phyloP scores from a whole-genome alignment of 2,888 invertebrate species.

The Esperia sulphurella region DNA sequence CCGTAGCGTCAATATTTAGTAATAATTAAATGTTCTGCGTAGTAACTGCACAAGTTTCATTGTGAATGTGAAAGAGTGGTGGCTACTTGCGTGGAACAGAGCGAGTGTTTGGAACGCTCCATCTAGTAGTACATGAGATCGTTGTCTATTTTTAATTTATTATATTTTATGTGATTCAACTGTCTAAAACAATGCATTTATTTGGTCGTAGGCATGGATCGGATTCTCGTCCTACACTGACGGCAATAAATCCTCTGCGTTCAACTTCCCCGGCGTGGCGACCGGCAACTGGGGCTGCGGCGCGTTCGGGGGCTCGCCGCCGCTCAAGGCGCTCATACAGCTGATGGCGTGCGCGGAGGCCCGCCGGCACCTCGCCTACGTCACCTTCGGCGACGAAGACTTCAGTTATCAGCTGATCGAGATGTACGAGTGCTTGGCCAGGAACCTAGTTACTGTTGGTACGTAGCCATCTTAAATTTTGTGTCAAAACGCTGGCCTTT shows the following conservation, averaged over 20 bases:
- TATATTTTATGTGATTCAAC: no score
- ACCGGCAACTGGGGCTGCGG: conserved; percentile 98
- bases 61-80: no score
- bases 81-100: no score
- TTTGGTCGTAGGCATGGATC: conserved; percentile 26
- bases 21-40: no score
- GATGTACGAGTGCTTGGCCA: conserved; percentile 79
- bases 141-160: no score
- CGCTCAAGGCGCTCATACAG: conserved; percentile 87
- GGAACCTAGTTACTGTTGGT: conserved; percentile 81
- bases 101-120: no score
- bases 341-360: conserved; percentile 81
- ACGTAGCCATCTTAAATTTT: conserved; percentile 43
- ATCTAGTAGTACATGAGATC: no score
- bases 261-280: conserved; percentile 83
- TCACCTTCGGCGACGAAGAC: conserved; percentile 86
- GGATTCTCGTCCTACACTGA: conserved; percentile 80
- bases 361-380: conserved; percentile 87
- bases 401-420: conserved; percentile 82
- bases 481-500: no score
- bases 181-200: no score
- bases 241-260: conserved; percentile 24
- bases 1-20: no score
- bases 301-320: conserved; percentile 87
- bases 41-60: no score